phyloP scores from a whole-genome alignment of 2,888 invertebrate species.

The Halocaridina rubra region DNA sequence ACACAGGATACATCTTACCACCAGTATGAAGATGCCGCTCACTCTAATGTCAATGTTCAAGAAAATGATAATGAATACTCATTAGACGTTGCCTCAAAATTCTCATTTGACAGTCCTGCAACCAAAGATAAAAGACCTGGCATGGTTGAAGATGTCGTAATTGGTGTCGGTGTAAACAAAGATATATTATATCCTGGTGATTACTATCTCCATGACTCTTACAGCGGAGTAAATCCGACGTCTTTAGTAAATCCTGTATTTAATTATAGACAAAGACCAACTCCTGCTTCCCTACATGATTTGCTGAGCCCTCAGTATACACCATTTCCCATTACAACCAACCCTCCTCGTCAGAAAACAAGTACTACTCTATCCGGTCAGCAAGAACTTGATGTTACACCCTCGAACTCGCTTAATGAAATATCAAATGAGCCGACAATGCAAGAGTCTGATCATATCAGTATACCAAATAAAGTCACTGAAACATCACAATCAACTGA shows the following conservation, averaged over 20 bases:
- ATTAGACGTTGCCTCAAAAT: slow-evolving; percentile 22
- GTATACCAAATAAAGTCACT: neutral
- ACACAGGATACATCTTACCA: neutral
- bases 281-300: slow-evolving; percentile 33
- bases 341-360: slow-evolving; percentile 41
- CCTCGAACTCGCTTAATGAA: neutral
- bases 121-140: neutral
- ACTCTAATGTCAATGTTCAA: neutral
- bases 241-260: slow-evolving; percentile 47
- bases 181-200: slow-evolving; percentile 33
- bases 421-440: neutral
- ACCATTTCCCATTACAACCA: slow-evolving; percentile 60
- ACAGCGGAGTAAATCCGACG: slow-evolving; percentile 18
- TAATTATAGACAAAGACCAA: slow-evolving; percentile 28
- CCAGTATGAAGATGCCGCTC: neutral
- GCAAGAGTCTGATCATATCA: neutral
- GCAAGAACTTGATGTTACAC: neutral
- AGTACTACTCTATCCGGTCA: neutral
- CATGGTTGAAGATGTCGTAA: slow-evolving; percentile 27
- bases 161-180: neutral
- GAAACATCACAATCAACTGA: neutral
- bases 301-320: slow-evolving; percentile 57
- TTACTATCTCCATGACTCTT: slow-evolving; percentile 22
- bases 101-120: neutral
- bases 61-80: slow-evolving; percentile 1